Evolutionary conservation across 2,888 invertebrate genomes (phyloP), one percentile per base, ranked within the genome.

Genomic region (Leptinotarsa peninsularis): DNA sequence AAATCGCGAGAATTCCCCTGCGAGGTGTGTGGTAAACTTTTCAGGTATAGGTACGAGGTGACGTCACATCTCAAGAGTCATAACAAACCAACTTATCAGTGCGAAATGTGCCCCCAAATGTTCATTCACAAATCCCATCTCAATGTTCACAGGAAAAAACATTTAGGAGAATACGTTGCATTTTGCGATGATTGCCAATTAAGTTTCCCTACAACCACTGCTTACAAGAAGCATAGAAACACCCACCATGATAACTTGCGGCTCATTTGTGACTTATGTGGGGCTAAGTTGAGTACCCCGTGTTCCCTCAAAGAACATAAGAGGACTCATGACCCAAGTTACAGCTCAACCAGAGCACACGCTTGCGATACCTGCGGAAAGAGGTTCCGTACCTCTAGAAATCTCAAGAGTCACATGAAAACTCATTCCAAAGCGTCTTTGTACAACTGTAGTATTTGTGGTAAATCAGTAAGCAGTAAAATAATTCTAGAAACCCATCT

Each of bases 51-150:
- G 17, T 87, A 86, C 71, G 86, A 88, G 76, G 81, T 88, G 2
- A 85, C 82, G 13, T 84, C 83, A 2, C 91, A 91, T 80, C 90
- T 90, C 88, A 86, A 89, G 5, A 90, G 89, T 67, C 92, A 92
- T 78, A 90, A 89, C 54, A 90, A 90, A 0, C 91, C 91, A 17
- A 90, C 90, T 67, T 91, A 90, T 75, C 88, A 91, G 0, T 92
- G 93, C 79, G 88, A 91, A 0, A 88, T 91, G 1, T 93, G 93
- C 79, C 91, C 91, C 0, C 91, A 91, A 81, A 91, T 91, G 81
- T 91, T 92, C 80, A 89, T 91, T 0, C 91, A 91, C 63, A 90
- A 91, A 78, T 91, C 91, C 76, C 91, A 92, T 78, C 83, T 93
- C 76, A 91, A 90, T 63, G 89, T 90, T 0, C 93, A 93, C 81